Evolutionary conservation across 2,113 vertebrate genomes (phyloP).

Genomic region (Halcyon senegalensis): DNA sequence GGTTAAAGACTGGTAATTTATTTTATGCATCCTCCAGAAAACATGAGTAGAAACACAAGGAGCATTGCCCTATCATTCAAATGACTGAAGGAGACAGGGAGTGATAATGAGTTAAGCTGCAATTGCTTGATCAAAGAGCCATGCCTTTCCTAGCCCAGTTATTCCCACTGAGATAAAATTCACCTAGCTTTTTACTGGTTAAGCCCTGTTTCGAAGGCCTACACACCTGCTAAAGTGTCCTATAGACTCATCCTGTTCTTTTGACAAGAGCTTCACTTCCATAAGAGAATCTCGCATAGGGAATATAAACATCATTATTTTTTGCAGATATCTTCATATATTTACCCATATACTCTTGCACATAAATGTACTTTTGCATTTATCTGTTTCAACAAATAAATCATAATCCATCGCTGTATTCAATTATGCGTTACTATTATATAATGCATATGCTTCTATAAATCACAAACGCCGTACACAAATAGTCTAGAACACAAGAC

Average conservation of each 20-base stretch:
- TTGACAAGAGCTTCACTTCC: background rate
- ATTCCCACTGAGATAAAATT: background rate
- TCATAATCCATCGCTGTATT: background rate
- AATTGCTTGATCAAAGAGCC: background rate
- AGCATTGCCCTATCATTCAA: background rate
- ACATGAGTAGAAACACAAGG: background rate
- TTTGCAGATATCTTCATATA: background rate
- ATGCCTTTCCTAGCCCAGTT: background rate
- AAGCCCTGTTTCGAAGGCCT: background rate
- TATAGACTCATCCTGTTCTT: background rate
- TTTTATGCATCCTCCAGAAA: background rate
- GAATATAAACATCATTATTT: background rate
- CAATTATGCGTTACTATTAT: background rate
- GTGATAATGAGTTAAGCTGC: background rate
- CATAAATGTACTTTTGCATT: background rate
- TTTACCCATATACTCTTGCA: background rate
- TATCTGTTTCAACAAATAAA: background rate
- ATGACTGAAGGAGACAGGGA: background rate
- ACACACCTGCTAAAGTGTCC: accelerated
- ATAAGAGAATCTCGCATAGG: accelerated
- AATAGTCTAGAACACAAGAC: background rate
- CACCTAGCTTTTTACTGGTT: background rate
- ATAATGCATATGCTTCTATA: background rate
- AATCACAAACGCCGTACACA: background rate
- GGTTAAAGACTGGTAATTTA: background rate